These are phyloP conservation scores for Pristionchus exspectatus DNA, from an alignment of 2,888 invertebrate genomes.

Conservation along the genomic window DNA sequence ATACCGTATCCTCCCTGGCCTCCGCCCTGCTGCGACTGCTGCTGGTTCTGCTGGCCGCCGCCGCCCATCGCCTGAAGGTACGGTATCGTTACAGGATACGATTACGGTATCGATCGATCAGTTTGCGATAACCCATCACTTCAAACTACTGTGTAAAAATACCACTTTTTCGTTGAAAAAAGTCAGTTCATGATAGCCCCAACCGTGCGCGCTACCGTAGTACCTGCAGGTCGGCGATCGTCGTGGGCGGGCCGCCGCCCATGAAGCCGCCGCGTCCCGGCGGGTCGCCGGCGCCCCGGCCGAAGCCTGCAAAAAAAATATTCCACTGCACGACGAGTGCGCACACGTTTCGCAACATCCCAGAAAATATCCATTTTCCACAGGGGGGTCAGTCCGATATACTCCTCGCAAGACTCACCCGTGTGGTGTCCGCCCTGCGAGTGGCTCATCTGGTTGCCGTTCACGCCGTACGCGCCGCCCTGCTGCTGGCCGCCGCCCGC, in stretches of 20 bases:
- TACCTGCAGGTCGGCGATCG: slow-evolving; percentile 35
- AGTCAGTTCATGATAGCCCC: neutral
- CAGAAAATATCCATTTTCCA: neutral
- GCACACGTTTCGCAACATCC: neutral
- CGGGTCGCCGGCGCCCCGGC: slow-evolving; percentile 37
- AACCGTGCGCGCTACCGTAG: neutral
- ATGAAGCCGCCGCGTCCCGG: slow-evolving; percentile 40
- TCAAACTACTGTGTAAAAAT: neutral
- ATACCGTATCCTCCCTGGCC: neutral
- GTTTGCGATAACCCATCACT: neutral
- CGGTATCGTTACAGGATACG: too few relatives aligned
- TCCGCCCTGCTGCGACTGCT: too few relatives aligned
- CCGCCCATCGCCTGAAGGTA: slow-evolving; percentile 26
- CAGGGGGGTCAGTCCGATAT: neutral
- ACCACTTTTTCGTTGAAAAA: neutral
- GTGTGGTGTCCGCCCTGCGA: slow-evolving; percentile 44
- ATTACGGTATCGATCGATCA: neutral
- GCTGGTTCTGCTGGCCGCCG: slow-evolving; percentile 17
- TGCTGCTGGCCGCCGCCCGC: neutral
- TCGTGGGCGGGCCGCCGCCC: slow-evolving; percentile 28
- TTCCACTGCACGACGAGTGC: neutral
- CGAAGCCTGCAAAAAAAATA: neutral
- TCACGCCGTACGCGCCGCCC: slow-evolving; percentile 14
- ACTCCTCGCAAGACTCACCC: slow-evolving; percentile 12
- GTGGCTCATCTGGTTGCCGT: slow-evolving; percentile 41